These are phyloP conservation scores for Drosophila kambysellisi DNA, from an alignment of 2,888 invertebrate genomes.

Conservation along the genomic window DNA sequence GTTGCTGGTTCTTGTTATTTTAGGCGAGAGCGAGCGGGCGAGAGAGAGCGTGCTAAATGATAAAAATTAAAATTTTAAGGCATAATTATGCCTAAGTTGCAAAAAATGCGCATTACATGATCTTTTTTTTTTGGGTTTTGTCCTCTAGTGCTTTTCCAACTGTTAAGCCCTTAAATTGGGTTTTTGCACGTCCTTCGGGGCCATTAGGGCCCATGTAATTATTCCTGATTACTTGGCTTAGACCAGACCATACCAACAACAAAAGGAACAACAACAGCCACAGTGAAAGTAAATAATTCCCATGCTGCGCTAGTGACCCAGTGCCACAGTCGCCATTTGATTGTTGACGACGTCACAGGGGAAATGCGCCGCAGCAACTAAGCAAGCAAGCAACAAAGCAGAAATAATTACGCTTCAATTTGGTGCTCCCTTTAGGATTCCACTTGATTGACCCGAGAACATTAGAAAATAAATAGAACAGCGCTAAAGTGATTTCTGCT, in stretches of 20 bases:
- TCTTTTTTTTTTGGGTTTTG: neutral
- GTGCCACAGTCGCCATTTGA: conserved; percentile 66
- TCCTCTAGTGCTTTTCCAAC: conserved; percentile 29
- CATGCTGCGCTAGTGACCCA: conserved; percentile 75
- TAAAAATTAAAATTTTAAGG: conserved; percentile 38
- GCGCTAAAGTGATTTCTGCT: conserved; percentile 37
- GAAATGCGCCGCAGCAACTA: conserved; percentile 72
- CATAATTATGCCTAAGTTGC: conserved; percentile 38
- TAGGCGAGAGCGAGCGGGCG: neutral
- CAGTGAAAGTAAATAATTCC: conserved; percentile 34
- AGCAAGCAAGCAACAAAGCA: conserved; percentile 12
- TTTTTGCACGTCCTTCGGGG: conserved; percentile 60
- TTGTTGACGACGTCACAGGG: conserved; percentile 64
- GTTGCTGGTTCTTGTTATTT: conserved; percentile 24
- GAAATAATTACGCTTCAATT: conserved; percentile 79
- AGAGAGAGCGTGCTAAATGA: conserved; percentile 3
- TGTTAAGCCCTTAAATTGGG: conserved; percentile 52
- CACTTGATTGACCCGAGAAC: conserved; percentile 61
- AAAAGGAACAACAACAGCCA: conserved; percentile 14
- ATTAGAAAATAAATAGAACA: conserved; percentile 42
- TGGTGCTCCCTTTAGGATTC: conserved; percentile 65
- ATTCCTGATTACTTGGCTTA: conserved; percentile 73
- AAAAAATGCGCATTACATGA: conserved; percentile 51
- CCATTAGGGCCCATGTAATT: conserved; percentile 75
- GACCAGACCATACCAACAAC: conserved; percentile 32